A percentile compares a stretch with the other conserved stretches of the same genome.
Conservation (phyloP, 2,888 invertebrate species). For the Orthosia gracilis region DNA sequence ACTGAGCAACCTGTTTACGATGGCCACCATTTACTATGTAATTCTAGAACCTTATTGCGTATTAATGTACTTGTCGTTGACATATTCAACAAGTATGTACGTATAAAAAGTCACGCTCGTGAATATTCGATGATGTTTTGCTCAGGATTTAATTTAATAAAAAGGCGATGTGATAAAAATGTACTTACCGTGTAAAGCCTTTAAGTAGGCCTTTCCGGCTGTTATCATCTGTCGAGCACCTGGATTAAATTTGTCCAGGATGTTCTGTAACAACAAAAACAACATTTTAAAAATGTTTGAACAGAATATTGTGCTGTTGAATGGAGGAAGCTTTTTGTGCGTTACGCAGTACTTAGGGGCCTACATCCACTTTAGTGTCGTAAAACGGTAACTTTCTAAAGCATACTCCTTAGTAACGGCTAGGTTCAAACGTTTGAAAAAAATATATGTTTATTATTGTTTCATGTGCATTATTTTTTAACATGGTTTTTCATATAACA, state of each 20-base stretch:
- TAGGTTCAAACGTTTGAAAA: too few species aligned
- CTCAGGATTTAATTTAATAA: slow-evolving; percentile 52
- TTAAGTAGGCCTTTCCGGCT: slow-evolving; percentile 98
- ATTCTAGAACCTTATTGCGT: slow-evolving; percentile 25
- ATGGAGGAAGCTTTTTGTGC: slow-evolving; percentile 33
- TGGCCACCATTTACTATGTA: slow-evolving; percentile 27
- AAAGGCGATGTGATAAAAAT: slow-evolving; percentile 55
- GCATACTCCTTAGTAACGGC: too few species aligned
- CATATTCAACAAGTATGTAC: slow-evolving; percentile 39
- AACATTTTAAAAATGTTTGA: slow-evolving; percentile 46
- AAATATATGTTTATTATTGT: too few species aligned
- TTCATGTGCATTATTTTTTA: too few species aligned
- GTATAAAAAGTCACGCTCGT: slow-evolving; percentile 14
- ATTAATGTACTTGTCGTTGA: slow-evolving; percentile 3
- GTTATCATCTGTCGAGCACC: slow-evolving; percentile 98
- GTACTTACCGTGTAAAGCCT: slow-evolving; percentile 97
- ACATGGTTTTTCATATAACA: too few species aligned
- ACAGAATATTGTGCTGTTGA: slow-evolving; percentile 26
- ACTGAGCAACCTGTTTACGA: slow-evolving; percentile 42
- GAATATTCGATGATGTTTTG: slow-evolving; percentile 45
- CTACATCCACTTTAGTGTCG: too few species aligned
- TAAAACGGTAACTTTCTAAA: too few species aligned
- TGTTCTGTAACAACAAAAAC: slow-evolving; percentile 94
- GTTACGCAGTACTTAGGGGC: background rate
- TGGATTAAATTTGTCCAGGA: slow-evolving; percentile 98